These are phyloP conservation scores for Chaetodon trifasciatus DNA, from an alignment of 2,797 vertebrate species.

Conservation along the genomic window DNA sequence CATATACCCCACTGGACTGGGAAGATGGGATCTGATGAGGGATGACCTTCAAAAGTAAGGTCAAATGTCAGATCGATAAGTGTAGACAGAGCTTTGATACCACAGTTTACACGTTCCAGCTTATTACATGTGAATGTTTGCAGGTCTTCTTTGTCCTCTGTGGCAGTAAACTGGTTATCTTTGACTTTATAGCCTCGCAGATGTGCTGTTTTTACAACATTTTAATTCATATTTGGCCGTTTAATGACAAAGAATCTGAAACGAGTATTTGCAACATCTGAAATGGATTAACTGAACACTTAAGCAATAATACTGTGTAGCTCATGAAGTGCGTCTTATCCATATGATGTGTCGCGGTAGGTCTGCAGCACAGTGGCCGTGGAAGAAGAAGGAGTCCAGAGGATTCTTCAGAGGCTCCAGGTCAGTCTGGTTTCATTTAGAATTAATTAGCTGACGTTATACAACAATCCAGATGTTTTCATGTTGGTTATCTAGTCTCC, in stretches of 20 bases:
- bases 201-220: not conserved
- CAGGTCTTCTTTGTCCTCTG: no score
- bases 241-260: not conserved
- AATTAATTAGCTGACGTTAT: not conserved
- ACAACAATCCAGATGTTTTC: not conserved
- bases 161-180: no score
- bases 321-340: not conserved
- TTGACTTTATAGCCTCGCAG: not conserved
- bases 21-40: slow-evolving; percentile 98
- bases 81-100: no score
- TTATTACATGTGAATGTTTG: no score
- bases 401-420: slow-evolving; percentile 98
- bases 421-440: slow-evolving; percentile 72
- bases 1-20: slow-evolving; percentile 96
- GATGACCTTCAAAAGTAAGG: slow-evolving; percentile 90
- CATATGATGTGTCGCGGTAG: slow-evolving; percentile 69
- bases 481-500: not conserved
- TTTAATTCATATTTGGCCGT: not conserved
- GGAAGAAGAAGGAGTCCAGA: slow-evolving; percentile 93
- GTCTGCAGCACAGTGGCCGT: slow-evolving; percentile 93
- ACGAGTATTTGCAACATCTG: not conserved
- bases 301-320: not conserved
- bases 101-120: no score
- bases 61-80: no score
- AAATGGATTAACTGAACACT: not conserved